Percentiles rank a stretch among this genome's conserved stretches.
These are phyloP conservation scores for Psammodynastes pulverulentus DNA, from an alignment of 2,113 vertebrate genomes.

Conservation along the genomic window DNA sequence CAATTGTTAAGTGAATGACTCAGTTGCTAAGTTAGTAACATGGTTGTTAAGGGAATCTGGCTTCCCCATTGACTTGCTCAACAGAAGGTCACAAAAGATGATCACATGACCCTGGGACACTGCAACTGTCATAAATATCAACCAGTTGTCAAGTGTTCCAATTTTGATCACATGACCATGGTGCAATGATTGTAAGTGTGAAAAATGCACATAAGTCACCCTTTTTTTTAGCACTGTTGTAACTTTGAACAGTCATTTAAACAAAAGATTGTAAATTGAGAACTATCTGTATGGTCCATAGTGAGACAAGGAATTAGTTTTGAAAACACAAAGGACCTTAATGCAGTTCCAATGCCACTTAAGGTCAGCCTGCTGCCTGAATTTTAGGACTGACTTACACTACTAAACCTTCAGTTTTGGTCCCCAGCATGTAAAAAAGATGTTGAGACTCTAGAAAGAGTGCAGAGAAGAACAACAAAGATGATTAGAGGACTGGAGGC, in stretches of 20 bases:
- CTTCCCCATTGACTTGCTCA: neutral
- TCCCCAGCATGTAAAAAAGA: too few relatives aligned
- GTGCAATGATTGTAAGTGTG: neutral
- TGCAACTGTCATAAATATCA: neutral
- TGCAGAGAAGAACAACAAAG: too few relatives aligned
- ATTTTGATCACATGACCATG: neutral
- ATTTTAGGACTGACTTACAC: neutral
- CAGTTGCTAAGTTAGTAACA: neutral
- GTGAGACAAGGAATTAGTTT: neutral
- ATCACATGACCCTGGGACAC: neutral
- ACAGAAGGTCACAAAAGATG: neutral
- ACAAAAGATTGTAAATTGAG: neutral
- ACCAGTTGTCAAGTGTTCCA: neutral
- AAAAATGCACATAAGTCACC: neutral
- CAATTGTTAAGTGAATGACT: neutral
- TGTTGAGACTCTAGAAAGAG: too few relatives aligned
- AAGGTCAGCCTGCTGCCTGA: neutral
- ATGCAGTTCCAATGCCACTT: neutral
- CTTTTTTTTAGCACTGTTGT: neutral
- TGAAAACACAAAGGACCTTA: neutral
- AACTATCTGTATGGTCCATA: neutral
- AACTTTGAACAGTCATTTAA: neutral
- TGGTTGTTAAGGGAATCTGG: too few relatives aligned
- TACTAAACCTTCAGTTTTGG: neutral
- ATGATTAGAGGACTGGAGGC: too few relatives aligned